Base-by-base conservation (phyloP, 1,140 invertebrate species). In the Drosophila kohkoa region DNA sequence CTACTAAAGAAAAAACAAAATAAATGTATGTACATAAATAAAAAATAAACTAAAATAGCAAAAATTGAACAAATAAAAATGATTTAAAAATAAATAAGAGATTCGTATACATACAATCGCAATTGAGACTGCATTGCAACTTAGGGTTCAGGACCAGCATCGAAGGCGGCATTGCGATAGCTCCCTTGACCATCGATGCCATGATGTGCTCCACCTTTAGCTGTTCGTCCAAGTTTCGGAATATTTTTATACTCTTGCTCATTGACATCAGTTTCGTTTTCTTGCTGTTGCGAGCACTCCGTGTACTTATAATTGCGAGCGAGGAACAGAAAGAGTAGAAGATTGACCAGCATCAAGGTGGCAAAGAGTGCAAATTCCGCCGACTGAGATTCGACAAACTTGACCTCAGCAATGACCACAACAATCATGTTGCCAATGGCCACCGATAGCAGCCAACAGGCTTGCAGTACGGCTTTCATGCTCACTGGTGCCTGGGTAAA, bases 401-500 rank as follows among this genome's bases (percentile, higher is more conserved):
- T 80, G 5, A 87, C 6, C 90, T 96, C 95, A 5, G 96, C 95
- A 46, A 98, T 94, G 38, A 98, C 94, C 8, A 98, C 95, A 1
- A 92, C 92, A 3, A 92, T 95, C 4, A 99, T 92, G 93, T 99
- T 99, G 16, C 98, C 98, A 85, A 98, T 94, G 0, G 98, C 97
- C 5, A 96, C 96, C 0, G 98, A 98, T 0, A 99, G 91, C 28
- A 98, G 93, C 97, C 98, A 99, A 1, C 95, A 94, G 4, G 98
- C 97, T 90, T 97, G 96, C 25, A 99, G 92, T 0, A 99, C 95
- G 0, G 98, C 97, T 90, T 98, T 99, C 98, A 99, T 98, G 70
- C 95, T 96, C n/a, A 93, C 91, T 0, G 98, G 98, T 0, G 98
- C 96, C 94, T 99, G 95, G 5, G 96, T 96, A 92, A 98, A 99